Base-by-base conservation (phyloP, 2,797 vertebrate genomes). In the Lateolabrax maculatus region DNA sequence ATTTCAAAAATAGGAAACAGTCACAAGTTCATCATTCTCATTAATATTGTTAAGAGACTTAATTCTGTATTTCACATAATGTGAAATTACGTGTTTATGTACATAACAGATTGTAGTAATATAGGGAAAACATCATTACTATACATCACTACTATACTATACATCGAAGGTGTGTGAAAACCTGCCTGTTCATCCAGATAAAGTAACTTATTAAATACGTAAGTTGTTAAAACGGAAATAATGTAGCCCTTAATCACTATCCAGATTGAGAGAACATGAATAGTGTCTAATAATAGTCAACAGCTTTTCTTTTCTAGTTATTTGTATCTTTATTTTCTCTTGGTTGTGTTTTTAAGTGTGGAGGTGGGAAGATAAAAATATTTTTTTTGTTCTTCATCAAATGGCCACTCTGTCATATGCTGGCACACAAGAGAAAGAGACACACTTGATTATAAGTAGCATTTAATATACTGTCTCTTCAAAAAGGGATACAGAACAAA, bases 231-330 rank as follows among this genome's bases (percentile, higher is more conserved):
- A 69, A n/a, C 52, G 6, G 15, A 13, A 1, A 61, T 29, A 13
- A 34, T 43, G 34, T 25, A 12, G 43, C 25, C 48, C 4, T 36
- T n/a, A 36, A 36, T 66, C 27, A 41, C 27, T 12, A 8, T 52
- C 5, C 43, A n/a, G n/a, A 43, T 55, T 27, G 5, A 52, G 34
- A 49, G 11, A 60, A 61, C n/a, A 25, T 41, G 31, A 44, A 23
- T 11, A 41, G 3, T 18, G 23, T 29, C 34, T 60, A 36, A 48
- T 61, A 53, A 43, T 34, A 56, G 21, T 4, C 10, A 67, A 34
- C 34, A 19, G 19, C 27, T 48, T 80, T 65, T 52, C 13, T 61
- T 56, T 29, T 67, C 10, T 55, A 25, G 11, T 72, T 48, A 29
- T 62, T 44, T 37, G 0, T 8, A 21, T 64, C 7, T 13, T 68